Percentiles rank a stretch among this genome's conserved stretches.
phyloP scores from a whole-genome alignment of 2,888 invertebrate genomes.

The Poecilobothrus nobilitatus region DNA sequence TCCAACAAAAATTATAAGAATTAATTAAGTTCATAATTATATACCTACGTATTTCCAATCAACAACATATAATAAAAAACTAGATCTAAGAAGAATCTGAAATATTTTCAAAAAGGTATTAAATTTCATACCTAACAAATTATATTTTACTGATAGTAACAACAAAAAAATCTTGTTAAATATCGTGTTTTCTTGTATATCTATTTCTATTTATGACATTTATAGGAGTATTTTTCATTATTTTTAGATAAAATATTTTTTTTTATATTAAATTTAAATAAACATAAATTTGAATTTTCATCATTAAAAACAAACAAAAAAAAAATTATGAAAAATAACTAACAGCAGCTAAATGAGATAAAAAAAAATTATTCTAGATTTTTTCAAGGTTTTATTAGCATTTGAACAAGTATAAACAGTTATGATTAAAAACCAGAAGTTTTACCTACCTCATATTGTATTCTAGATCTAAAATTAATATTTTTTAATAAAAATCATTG shows the following conservation, averaged over 20 bases:
- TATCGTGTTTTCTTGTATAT: not conserved
- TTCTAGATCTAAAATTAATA: too few species aligned
- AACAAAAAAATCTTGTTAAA: not conserved
- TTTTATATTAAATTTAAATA: not conserved
- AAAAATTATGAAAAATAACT: too few species aligned
- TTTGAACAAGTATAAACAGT: too few species aligned
- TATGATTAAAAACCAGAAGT: too few species aligned
- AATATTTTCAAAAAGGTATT: not conserved
- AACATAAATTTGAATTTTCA: not conserved
- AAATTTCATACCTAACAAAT: slow-evolving; percentile 3
- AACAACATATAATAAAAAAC: not conserved
- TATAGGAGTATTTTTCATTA: not conserved
- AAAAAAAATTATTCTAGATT: not conserved
- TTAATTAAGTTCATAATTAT: too few species aligned
- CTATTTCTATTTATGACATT: not conserved
- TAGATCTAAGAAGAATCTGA: not conserved
- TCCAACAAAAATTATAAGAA: too few species aligned
- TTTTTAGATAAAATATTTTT: not conserved
- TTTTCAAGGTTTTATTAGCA: not conserved
- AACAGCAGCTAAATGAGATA: too few species aligned
- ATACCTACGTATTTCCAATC: too few species aligned
- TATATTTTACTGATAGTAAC: not conserved
- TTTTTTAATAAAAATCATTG: too few species aligned
- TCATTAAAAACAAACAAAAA: not conserved
- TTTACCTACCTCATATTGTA: too few species aligned